Evolutionary conservation across 2,888 invertebrate genomes (phyloP).

Genomic region (Cryptocheilus praepositus): DNA sequence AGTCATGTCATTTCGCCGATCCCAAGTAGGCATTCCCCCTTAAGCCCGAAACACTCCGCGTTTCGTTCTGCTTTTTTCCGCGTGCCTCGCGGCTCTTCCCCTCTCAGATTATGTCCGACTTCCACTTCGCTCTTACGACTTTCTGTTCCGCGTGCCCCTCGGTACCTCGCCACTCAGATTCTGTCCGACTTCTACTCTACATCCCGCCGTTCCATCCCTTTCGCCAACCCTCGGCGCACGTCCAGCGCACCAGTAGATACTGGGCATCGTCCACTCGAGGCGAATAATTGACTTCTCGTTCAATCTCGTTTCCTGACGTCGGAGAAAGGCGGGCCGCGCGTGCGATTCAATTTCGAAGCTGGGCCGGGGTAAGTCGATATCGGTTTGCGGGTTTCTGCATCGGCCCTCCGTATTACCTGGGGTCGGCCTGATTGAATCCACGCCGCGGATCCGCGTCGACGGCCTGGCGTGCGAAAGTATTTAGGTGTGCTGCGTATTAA

Average conservation of each 20-base stretch:
- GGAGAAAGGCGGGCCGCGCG: constrained; percentile 25
- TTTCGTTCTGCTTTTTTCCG: no score
- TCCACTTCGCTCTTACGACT: background rate
- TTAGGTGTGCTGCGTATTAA: no score
- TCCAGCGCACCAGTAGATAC: no score
- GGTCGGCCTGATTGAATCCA: constrained; percentile 27
- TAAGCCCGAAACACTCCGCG: no score
- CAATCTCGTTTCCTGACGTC: constrained; percentile 19
- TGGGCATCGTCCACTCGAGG: constrained; percentile 13
- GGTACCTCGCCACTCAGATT: background rate
- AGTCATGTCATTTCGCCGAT: no score
- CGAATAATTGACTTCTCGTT: constrained; percentile 35
- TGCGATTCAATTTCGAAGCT: constrained; percentile 32
- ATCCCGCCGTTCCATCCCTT: constrained; percentile 6
- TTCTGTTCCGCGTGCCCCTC: background rate
- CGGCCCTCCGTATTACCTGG: constrained; percentile 20
- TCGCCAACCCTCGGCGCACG: no score
- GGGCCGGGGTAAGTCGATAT: constrained; percentile 19
- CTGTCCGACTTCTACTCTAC: background rate
- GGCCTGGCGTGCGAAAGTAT: background rate
- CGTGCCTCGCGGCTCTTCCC: no score
- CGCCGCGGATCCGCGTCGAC: constrained; percentile 13
- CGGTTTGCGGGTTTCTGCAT: constrained; percentile 13
- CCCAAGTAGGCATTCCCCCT: no score
- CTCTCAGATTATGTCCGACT: no score